Evolutionary conservation across 2,888 invertebrate species (phyloP).

Genomic region (Stenolophus ochropezus): DNA sequence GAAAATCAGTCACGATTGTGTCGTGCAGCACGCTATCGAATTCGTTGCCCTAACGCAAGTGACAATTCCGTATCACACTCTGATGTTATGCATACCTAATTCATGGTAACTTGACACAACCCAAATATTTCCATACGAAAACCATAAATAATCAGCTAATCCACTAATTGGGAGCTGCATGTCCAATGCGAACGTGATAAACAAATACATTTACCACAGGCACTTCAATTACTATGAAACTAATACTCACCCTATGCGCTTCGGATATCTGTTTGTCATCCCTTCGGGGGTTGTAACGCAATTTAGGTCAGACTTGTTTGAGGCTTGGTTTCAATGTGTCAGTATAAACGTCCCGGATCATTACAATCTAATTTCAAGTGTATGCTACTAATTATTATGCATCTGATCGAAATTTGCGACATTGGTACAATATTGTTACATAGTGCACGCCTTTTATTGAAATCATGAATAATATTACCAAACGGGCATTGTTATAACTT

Average conservation of each 20-base stretch:
- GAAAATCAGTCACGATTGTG: background rate
- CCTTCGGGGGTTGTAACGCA: background rate
- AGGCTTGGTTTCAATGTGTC: background rate
- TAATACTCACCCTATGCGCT: background rate
- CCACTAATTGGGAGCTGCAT: slow-evolving; percentile 21
- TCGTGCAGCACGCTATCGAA: background rate
- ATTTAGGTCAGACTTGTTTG: slow-evolving; percentile 10
- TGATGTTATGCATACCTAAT: background rate
- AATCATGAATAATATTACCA: no score
- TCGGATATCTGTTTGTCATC: background rate
- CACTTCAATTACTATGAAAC: slow-evolving; percentile 16
- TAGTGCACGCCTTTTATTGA: no score
- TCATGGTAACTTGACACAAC: slow-evolving; percentile 6
- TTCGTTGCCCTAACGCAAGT: background rate
- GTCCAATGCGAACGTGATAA: background rate
- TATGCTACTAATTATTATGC: background rate
- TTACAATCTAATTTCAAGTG: background rate
- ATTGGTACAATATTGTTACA: no score
- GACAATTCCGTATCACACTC: background rate
- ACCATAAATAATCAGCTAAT: slow-evolving; percentile 27
- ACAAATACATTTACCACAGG: slow-evolving; percentile 6
- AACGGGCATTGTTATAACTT: no score
- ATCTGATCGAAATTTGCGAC: background rate
- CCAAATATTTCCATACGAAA: background rate
- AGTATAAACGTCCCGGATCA: background rate